phyloP scores from a whole-genome alignment of 35 echinoderm and acorn worm genomes.

The Heliocidaris tuberculata region DNA sequence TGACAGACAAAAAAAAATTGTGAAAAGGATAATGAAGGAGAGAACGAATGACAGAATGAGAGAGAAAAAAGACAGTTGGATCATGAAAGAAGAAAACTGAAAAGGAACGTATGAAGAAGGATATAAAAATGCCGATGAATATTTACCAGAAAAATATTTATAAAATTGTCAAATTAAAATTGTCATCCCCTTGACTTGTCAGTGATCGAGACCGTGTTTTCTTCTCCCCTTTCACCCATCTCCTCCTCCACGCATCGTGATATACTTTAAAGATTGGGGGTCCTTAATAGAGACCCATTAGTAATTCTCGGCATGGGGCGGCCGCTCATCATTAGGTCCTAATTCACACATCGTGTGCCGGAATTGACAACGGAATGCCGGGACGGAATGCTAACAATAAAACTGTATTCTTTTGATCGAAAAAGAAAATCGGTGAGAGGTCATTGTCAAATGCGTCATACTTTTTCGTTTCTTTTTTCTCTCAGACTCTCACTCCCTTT shows the following conservation, averaged over 20 bases:
- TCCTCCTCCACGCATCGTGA: not conserved
- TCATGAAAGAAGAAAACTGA: too few species aligned
- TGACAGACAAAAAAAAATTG: not conserved
- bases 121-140: not conserved
- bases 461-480: not conserved
- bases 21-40: not conserved
- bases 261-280: not conserved
- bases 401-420: not conserved
- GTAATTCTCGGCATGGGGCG: not conserved
- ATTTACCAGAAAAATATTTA: conserved; percentile 20
- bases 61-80: too few species aligned
- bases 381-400: conserved; percentile 18
- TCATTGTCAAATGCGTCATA: not conserved
- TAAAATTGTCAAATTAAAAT: not conserved
- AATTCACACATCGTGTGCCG: conserved; percentile 8
- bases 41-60: not conserved
- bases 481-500: too few species aligned
- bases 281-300: not conserved
- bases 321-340: not conserved
- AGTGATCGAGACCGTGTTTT: not conserved
- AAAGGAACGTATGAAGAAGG: too few species aligned
- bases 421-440: not conserved
- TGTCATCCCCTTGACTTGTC: not conserved
- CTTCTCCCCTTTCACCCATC: not conserved
- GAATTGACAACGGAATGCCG: not conserved